phyloP scores from a whole-genome alignment of 2,797 vertebrate genomes.

The Xerus rutilus region DNA sequence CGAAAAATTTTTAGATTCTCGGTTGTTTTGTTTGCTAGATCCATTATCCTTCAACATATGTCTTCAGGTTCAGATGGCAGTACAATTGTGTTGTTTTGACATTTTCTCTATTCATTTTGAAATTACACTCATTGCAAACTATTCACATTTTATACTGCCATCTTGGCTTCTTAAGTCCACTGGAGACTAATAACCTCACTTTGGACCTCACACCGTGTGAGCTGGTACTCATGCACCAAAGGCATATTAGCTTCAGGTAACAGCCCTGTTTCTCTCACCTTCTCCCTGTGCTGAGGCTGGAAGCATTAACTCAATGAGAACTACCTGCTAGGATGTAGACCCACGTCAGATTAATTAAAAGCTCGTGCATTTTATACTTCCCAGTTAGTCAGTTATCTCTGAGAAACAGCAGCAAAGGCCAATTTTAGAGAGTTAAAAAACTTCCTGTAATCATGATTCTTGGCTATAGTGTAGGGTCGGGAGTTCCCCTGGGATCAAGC shows the following conservation, averaged over 20 bases:
- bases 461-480: too few species aligned
- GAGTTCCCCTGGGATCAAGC: neutral
- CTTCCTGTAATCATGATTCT: neutral
- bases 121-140: neutral
- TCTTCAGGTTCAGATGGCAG: neutral
- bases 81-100: neutral
- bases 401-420: neutral
- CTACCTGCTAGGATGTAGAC: neutral
- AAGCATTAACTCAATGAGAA: neutral
- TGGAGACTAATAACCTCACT: neutral
- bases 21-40: neutral
- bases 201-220: neutral
- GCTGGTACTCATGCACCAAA: fast-evolving
- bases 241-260: neutral
- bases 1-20: neutral
- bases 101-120: neutral
- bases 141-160: neutral
- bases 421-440: neutral
- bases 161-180: neutral
- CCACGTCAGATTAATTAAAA: neutral
- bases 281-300: neutral
- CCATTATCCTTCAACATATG: neutral
- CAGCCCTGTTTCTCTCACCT: neutral
- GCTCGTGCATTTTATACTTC: neutral
- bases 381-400: neutral